Conservation (phyloP, 2,113 vertebrate species). For the Ciconia boyciana region DNA sequence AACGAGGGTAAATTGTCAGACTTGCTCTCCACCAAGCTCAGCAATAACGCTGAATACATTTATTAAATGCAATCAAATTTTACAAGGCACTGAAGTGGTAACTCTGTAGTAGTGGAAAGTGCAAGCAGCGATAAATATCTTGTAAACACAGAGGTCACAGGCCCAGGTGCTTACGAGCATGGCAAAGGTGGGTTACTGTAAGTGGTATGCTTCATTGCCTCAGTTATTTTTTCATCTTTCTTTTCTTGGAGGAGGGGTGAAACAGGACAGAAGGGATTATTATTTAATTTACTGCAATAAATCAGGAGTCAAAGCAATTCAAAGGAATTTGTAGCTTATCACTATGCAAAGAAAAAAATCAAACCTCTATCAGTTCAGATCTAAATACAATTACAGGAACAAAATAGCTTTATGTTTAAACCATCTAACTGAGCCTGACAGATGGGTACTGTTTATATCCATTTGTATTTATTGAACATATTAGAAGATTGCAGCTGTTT, state of each 20-base stretch:
- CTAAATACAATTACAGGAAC: constrained; percentile 71
- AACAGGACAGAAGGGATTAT: constrained; percentile 33
- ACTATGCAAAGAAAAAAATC: constrained; percentile 59
- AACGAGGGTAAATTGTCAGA: not conserved
- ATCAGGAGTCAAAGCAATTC: constrained; percentile 63
- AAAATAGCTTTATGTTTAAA: constrained; percentile 61
- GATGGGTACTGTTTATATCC: constrained; percentile 64
- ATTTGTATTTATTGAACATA: constrained; percentile 69
- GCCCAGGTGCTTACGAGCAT: constrained; percentile 44
- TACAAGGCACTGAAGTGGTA: constrained; percentile 68
- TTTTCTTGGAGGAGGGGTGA: not conserved
- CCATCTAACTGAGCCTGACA: constrained; percentile 38
- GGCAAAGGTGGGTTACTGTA: constrained; percentile 23
- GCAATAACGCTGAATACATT: constrained; percentile 35
- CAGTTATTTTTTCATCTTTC: constrained; percentile 12
- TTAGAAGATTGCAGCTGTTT: constrained; percentile 64
- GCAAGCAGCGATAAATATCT: constrained; percentile 63
- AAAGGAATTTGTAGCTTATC: constrained; percentile 55
- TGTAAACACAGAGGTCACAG: constrained; percentile 68
- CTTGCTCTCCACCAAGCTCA: not conserved
- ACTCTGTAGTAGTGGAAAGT: constrained; percentile 19
- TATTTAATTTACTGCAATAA: constrained; percentile 68
- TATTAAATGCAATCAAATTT: constrained; percentile 68
- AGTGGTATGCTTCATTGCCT: not conserved
- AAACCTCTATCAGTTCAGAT: constrained; percentile 59